Evolutionary conservation across 2,113 vertebrate genomes (phyloP).

Genomic region (Thamnaconus septentrionalis): DNA sequence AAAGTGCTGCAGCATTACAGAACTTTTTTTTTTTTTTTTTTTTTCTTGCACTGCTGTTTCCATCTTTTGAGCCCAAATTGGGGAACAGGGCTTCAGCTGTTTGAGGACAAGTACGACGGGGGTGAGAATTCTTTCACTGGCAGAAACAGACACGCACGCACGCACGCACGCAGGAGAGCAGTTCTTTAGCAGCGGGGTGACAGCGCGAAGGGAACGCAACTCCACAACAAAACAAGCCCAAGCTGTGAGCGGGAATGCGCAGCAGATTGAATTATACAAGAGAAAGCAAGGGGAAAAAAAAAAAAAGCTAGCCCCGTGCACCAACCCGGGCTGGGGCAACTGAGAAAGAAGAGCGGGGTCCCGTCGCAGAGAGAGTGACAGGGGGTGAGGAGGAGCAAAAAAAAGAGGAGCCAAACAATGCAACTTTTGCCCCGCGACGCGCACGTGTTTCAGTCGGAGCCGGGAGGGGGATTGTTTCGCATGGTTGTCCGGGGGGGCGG

Average conservation of each 20-base stretch:
- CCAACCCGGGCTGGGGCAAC: neutral
- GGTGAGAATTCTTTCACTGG: constrained; percentile 25
- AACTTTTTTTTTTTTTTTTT: constrained; percentile 42
- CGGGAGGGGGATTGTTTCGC: neutral
- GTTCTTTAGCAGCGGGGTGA: constrained; percentile 21
- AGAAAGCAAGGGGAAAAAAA: constrained; percentile 58
- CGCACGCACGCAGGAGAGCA: neutral
- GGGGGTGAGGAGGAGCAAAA: constrained; percentile 2
- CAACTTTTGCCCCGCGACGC: neutral
- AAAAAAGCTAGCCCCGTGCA: constrained; percentile 63
- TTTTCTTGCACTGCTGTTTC: too few relatives aligned
- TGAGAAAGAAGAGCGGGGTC: constrained; percentile 8
- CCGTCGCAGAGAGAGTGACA: constrained; percentile 22
- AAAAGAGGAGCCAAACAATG: constrained; percentile 1
- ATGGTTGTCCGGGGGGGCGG: neutral
- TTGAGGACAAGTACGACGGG: constrained; percentile 37
- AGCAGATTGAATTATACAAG: constrained; percentile 69
- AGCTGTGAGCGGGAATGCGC: constrained; percentile 48
- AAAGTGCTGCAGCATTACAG: constrained; percentile 17
- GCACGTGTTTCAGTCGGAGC: neutral
- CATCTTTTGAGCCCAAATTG: too few relatives aligned
- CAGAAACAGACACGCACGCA: constrained; percentile 15
- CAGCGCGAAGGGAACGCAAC: constrained; percentile 31
- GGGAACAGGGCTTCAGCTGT: constrained; percentile 30
- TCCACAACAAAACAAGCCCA: constrained; percentile 43